Evolutionary conservation across 2,797 vertebrate species (phyloP).

Genomic region (Gymnoscopelus microlampas): DNA sequence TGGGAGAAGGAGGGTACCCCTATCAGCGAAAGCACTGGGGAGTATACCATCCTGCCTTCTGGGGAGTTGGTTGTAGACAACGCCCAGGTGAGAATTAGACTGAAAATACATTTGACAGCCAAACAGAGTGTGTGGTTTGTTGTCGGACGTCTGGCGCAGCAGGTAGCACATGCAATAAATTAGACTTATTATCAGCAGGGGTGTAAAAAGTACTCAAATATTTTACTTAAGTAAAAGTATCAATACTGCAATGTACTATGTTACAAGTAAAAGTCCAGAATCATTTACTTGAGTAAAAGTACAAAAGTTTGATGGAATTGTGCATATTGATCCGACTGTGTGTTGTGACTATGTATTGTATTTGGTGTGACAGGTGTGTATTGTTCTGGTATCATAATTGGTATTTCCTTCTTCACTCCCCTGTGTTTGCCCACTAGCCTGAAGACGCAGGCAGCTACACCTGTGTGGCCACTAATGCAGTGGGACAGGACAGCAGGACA

Average conservation of each 20-base stretch:
- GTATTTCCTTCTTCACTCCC: not conserved
- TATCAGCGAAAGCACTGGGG: constrained; percentile 79
- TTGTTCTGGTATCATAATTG: not conserved
- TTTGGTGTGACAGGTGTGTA: not conserved
- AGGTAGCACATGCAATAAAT: no score
- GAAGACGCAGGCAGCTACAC: constrained; percentile 90
- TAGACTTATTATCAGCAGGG: no score
- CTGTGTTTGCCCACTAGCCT: constrained; percentile 69
- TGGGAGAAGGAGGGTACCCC: constrained; percentile 86
- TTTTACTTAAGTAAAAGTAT: no score
- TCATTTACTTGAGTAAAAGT: no score
- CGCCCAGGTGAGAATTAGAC: constrained; percentile 80
- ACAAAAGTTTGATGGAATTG: no score
- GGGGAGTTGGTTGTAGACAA: constrained; percentile 90
- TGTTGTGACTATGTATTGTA: not conserved
- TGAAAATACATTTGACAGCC: not conserved
- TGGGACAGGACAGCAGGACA: constrained; percentile 86
- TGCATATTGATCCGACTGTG: no score
- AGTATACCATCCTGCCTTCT: constrained; percentile 83
- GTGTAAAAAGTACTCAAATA: no score
- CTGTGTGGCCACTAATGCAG: constrained; percentile 87
- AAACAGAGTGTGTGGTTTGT: not conserved
- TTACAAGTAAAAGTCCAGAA: no score
- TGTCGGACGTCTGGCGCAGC: not conserved
- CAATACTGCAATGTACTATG: no score